A percentile compares a stretch with the other conserved stretches of the same genome.
phyloP scores from a whole-genome alignment of 1,140 invertebrate species.

The Glossosoma conforme region DNA sequence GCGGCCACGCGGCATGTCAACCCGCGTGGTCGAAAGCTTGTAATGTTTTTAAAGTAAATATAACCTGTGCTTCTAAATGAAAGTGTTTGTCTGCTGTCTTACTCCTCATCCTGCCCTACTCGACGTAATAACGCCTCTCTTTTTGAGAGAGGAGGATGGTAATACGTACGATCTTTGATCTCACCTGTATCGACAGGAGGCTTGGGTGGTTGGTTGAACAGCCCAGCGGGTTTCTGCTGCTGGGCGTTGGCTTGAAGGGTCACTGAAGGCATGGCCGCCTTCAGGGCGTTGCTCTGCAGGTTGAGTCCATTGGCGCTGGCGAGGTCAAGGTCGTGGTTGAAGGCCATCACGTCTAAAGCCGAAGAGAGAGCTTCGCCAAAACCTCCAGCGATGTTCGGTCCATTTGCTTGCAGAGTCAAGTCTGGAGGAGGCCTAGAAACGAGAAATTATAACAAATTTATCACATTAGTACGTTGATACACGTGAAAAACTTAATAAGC shows the following conservation, averaged over 20 bases:
- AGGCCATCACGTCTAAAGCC: conserved; percentile 77
- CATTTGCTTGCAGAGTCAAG: conserved; percentile 36
- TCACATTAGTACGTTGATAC: no score
- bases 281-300: conserved; percentile 21
- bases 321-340: conserved; percentile 63
- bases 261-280: background rate
- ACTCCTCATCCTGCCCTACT: no score
- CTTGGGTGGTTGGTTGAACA: conserved; percentile 12
- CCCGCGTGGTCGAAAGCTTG: no score
- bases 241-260: background rate
- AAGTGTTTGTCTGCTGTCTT: no score
- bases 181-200: conserved; percentile 17
- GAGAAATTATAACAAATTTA: no score
- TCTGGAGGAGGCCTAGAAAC: conserved; percentile 34
- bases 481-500: no score
- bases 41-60: no score
- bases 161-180: no score
- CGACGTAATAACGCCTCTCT: no score
- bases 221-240: background rate
- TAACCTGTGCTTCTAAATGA: no score
- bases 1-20: no score
- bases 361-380: conserved; percentile 65
- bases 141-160: no score
- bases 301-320: conserved; percentile 30
- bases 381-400: conserved; percentile 39